Base-by-base conservation (phyloP, 1,140 invertebrate genomes). In the Drosophila pandora region DNA sequence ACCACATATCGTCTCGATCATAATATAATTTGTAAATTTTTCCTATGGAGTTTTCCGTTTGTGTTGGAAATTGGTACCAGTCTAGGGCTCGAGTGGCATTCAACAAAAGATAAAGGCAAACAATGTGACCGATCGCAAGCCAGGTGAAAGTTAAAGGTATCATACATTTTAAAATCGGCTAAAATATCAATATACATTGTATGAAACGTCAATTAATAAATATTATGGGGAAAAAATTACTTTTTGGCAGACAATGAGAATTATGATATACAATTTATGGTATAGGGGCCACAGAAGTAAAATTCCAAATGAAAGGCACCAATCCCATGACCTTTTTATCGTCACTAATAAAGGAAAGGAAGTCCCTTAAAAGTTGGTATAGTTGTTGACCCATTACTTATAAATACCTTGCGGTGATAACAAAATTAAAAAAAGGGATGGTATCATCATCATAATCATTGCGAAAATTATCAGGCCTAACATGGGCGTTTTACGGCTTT, bases 391-490 rank as follows among this genome's bases (percentile, higher is more conserved):
- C 10, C 4, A 1, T 10, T n/a, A 8, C 39, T 41, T 21, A 21
- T 21, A 43, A 43, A 43, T 43, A 43, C 41, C 41, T 43, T 21
- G 41, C 2, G 41, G 41, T 3, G 41, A 43, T 9, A 43, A 8
- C 13, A 43, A 17, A 17, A 43, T 13, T 43, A 43, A 43, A 7
- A n/a, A 43, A 6, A 43, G 4, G 5, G n/a, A 3, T 8, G 41
- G 41, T 17, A 43, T 21, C 41, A 43, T 43, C 41, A 43, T 43
- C 41, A 43, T 43, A 21, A 43, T 2, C 41, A 43, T 43, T 21
- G 13, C 41, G 41, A 13, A 13, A 7, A 43, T 21, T 13, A 43
- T 43, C 41, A 43, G 17, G 41, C 13, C 5, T 13, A 13, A 21
- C 41, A 43, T 10, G 2, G 41, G 41, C 17, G 5, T 10, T 37